Evolutionary conservation across 2,888 invertebrate species (phyloP).

Genomic region (Callyntrura guangdongensis): DNA sequence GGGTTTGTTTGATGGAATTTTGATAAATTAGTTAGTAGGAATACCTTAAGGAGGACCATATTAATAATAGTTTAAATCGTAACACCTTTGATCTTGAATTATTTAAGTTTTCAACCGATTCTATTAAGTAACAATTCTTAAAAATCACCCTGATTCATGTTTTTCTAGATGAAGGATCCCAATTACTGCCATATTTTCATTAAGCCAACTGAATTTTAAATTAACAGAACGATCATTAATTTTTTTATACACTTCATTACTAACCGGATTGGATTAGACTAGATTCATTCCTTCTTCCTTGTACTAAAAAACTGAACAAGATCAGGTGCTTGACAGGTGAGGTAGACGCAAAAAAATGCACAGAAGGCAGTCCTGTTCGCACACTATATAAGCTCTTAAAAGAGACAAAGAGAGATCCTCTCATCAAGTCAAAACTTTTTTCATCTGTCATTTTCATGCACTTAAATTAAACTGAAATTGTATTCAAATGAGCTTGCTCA

Average conservation of each 20-base stretch:
- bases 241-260: conserved; percentile 14
- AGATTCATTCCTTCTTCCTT: conserved; percentile 8
- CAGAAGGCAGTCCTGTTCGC: background rate
- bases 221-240: background rate
- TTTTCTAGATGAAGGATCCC: too few species aligned
- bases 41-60: too few species aligned
- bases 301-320: background rate
- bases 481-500: conserved; percentile 42
- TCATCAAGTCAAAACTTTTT: conserved; percentile 11
- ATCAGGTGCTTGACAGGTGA: background rate
- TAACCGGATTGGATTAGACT: background rate
- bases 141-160: too few species aligned
- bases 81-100: too few species aligned
- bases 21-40: too few species aligned
- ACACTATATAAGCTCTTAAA: background rate
- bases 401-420: conserved; percentile 13
- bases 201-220: background rate
- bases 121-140: too few species aligned
- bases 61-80: too few species aligned
- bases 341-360: background rate
- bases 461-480: conserved; percentile 49
- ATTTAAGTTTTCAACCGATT: too few species aligned
- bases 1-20: too few species aligned
- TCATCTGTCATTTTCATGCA: conserved; percentile 2
- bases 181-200: background rate